These are phyloP conservation scores for Sebastiscus tertius DNA, from an alignment of 2,797 vertebrate species.

Conservation along the genomic window DNA sequence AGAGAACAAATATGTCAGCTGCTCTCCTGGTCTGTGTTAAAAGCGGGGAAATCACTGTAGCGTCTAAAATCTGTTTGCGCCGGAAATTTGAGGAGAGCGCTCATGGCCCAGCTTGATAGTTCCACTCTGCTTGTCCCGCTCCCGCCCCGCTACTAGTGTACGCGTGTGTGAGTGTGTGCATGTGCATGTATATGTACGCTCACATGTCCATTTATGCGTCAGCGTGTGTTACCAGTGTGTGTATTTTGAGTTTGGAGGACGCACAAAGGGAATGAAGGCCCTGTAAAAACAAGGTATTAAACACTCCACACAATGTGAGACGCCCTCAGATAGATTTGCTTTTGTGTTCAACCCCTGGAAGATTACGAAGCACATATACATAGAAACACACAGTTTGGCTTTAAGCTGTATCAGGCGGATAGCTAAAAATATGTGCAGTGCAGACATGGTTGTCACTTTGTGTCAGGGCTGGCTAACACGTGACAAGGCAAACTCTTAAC, in stretches of 20 bases:
- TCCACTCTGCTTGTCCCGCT: conserved; percentile 65
- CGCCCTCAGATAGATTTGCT: conserved; percentile 33
- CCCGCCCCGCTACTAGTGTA: not conserved
- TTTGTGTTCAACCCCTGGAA: conserved; percentile 30
- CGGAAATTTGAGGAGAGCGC: conserved; percentile 57
- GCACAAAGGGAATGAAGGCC: not conserved
- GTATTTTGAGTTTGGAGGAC: conserved; percentile 20
- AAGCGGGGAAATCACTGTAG: conserved; percentile 41
- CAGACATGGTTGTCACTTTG: conserved; percentile 40
- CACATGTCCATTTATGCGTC: not conserved
- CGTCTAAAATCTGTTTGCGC: conserved; percentile 63
- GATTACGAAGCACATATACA: conserved; percentile 8
- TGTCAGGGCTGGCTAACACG: not conserved
- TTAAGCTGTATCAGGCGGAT: conserved; percentile 16
- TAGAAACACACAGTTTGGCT: not conserved
- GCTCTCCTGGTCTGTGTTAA: conserved; percentile 48
- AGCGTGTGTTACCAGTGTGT: not conserved
- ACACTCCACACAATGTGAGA: conserved; percentile 29
- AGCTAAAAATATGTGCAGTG: conserved; percentile 19
- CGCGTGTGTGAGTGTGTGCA: not conserved
- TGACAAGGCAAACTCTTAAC: not conserved
- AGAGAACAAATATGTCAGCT: conserved; percentile 62
- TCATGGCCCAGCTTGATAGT: conserved; percentile 66
- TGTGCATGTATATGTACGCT: not conserved
- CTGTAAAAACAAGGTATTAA: conserved; percentile 38